Evolutionary conservation across 2,888 invertebrate genomes (phyloP), one percentile per base, ranked within the genome.

Genomic region (Leucophora obtusa): DNA sequence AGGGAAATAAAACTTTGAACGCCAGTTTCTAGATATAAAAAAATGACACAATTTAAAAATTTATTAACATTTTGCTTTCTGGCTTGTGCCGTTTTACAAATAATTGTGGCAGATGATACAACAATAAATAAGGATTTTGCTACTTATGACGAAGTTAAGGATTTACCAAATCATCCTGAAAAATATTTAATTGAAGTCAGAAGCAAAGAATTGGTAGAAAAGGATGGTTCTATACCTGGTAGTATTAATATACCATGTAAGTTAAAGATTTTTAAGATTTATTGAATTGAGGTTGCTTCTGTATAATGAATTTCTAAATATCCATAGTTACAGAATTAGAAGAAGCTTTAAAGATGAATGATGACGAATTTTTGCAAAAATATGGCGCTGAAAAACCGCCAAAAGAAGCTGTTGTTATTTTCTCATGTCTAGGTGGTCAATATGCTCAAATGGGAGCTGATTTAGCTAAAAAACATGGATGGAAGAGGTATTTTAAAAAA

Each of bases 181-280:
- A 91, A 92, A 68, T 86, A 93, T n/a, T 92, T 95, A 35, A 92
- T 96, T 82, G 95, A 95, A 90, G 95, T 95, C 0, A 92, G 95
- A 85, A 94, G 95, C 87, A 93, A 94, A 60, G 89, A 91, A 53
- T 95, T 95, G 89, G 88, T 95, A 33, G 89, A 92, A 82, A 93
- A 94, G 86, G 92, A 93, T 86, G 95, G 95, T n/a, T 91, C 91
- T 84, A 92, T 95, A 83, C 95, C 95, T 53, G 93, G 93, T 70
- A 94, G 94, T 85, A 91, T 94, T 78, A 94, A 95, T 85, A 94
- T 95, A 88, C 94, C 95, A 85, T 91, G 95, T 95, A 91, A 91
- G 92, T 24, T 28, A 2, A 15, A n/a, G 6, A 35, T 58, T 18
- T 38, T 38, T 9, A 38, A 11, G 11, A 38, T 11, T 38, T 38